Percentiles rank a stretch among this genome's conserved stretches.
Evolutionary conservation across 1,140 invertebrate genomes (phyloP).

Genomic region (Brachystomella parvula): DNA sequence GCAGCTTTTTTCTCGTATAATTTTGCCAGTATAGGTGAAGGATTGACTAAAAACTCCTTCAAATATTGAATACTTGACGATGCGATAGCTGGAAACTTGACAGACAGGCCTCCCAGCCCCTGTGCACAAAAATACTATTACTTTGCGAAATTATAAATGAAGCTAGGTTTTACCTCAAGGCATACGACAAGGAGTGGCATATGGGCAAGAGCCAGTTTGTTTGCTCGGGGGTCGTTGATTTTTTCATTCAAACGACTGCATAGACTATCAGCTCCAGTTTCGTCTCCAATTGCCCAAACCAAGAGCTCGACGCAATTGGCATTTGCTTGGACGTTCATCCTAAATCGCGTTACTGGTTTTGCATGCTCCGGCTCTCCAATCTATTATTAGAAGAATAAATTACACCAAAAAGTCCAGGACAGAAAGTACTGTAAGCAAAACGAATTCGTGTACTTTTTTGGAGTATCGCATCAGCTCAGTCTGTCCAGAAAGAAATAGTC

Average conservation of each 20-base stretch:
- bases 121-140: slow-evolving; percentile 39
- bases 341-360: slow-evolving; percentile 58
- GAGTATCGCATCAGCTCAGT: slow-evolving; percentile 61
- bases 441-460: too few species aligned
- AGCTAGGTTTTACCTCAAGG: slow-evolving; percentile 61
- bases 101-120: slow-evolving; percentile 86
- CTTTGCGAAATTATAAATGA: not conserved
- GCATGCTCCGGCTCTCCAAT: too few species aligned
- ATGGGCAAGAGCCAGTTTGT: slow-evolving; percentile 82
- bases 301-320: slow-evolving; percentile 93
- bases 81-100: slow-evolving; percentile 91
- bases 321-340: slow-evolving; percentile 93
- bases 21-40: slow-evolving; percentile 75
- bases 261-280: slow-evolving; percentile 89
- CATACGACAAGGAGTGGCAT: slow-evolving; percentile 92
- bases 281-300: slow-evolving; percentile 94
- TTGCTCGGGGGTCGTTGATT: slow-evolving; percentile 83
- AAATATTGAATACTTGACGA: slow-evolving; percentile 85
- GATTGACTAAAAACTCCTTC: slow-evolving; percentile 87
- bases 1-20: slow-evolving; percentile 29
- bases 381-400: too few species aligned
- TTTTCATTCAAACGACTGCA: slow-evolving; percentile 89
- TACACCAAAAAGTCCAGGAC: too few species aligned
- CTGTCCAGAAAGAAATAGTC: slow-evolving; percentile 81
- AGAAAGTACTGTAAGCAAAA: too few species aligned